Evolutionary conservation across 2,888 invertebrate genomes (phyloP).

Genomic region (Globia sparganii): DNA sequence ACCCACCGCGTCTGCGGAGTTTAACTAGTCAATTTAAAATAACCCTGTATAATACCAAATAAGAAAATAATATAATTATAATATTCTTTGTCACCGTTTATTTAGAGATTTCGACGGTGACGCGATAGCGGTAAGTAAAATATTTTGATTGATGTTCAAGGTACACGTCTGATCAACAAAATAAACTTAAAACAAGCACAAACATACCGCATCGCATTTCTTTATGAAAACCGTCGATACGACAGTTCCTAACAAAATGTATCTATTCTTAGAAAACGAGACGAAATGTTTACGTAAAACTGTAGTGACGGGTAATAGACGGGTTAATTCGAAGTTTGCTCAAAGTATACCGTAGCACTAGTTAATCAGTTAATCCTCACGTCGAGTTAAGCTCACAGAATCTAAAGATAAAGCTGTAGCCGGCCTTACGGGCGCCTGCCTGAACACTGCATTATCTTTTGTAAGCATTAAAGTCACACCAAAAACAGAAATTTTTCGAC

Average conservation of each 20-base stretch:
- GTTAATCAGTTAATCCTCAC: conserved; percentile 84
- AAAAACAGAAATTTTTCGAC: no score
- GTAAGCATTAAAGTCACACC: conserved; percentile 39
- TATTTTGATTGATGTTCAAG: neutral
- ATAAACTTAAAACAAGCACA: conserved; percentile 8
- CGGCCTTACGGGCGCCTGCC: conserved; percentile 72
- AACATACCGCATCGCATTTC: neutral
- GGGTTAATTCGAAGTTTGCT: conserved; percentile 74
- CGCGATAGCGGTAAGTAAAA: neutral
- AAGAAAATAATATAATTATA: neutral
- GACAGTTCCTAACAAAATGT: conserved; percentile 30
- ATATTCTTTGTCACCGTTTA: neutral
- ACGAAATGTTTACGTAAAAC: conserved; percentile 60
- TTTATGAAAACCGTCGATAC: conserved; percentile 23
- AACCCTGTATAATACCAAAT: neutral
- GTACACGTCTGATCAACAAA: neutral
- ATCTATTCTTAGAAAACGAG: conserved; percentile 58
- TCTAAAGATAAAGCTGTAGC: conserved; percentile 78
- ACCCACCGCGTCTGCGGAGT: neutral
- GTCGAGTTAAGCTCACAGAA: conserved; percentile 79
- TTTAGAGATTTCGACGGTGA: neutral
- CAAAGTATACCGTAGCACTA: conserved; percentile 63
- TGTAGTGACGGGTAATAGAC: conserved; percentile 64
- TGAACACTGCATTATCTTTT: conserved; percentile 65
- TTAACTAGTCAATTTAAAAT: neutral